Evolutionary conservation across 2,113 vertebrate genomes (phyloP).

Genomic region (Solea solea): DNA sequence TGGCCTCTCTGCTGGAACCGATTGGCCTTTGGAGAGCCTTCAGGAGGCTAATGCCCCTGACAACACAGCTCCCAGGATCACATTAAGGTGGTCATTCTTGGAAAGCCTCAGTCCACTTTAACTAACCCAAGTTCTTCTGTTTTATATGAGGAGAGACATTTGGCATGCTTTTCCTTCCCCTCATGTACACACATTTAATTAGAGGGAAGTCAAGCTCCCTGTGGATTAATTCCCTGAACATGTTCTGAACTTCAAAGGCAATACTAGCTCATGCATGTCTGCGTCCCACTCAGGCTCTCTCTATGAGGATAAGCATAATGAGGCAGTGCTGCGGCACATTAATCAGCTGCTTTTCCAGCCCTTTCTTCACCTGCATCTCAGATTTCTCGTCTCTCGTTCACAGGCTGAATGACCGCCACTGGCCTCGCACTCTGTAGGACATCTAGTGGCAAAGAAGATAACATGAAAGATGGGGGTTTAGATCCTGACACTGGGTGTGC

Average conservation of each 20-base stretch:
- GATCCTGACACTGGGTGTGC: constrained; percentile 18
- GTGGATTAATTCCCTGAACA: constrained; percentile 35
- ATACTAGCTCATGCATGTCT: constrained; percentile 35
- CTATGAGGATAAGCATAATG: constrained; percentile 65
- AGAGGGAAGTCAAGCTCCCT: constrained; percentile 11
- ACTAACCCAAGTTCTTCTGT: background rate
- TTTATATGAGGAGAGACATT: background rate
- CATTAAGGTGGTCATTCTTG: too few relatives aligned
- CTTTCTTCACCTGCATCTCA: constrained; percentile 36
- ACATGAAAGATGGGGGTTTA: background rate
- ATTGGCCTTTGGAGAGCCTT: too few relatives aligned
- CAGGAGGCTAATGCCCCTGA: too few relatives aligned
- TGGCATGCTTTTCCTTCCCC: constrained; percentile 1
- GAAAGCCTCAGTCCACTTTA: too few relatives aligned
- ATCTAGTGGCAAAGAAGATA: constrained; percentile 12
- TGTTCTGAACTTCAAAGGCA: constrained; percentile 53
- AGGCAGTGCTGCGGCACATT: constrained; percentile 38
- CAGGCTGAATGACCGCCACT: constrained; percentile 14
- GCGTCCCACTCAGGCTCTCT: constrained; percentile 34
- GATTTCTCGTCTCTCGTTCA: constrained; percentile 24
- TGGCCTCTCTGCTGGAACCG: too few relatives aligned
- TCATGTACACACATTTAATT: constrained; percentile 2
- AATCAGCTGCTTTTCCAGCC: constrained; percentile 31
- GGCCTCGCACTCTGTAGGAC: constrained; percentile 25
- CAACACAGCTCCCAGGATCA: too few relatives aligned